These are phyloP conservation scores for Datnioides undecimradiatus DNA, from an alignment of 2,113 vertebrate genomes.

Conservation along the genomic window DNA sequence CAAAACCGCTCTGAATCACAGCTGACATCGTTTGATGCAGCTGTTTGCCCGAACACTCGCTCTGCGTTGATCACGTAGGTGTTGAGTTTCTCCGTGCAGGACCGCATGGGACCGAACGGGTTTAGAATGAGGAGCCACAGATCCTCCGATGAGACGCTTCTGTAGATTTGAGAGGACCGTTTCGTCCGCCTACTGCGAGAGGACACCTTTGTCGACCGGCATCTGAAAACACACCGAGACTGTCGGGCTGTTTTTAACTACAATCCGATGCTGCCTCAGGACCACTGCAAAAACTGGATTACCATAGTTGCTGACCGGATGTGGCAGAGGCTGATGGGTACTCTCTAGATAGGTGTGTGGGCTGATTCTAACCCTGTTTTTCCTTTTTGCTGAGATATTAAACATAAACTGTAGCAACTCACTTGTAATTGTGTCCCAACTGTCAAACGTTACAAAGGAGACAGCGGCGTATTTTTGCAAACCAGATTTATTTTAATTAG, in stretches of 20 bases:
- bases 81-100: not conserved
- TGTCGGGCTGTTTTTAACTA: slow-evolving; percentile 28
- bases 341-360: not conserved
- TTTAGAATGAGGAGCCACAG: too few relatives aligned
- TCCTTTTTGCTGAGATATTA: not conserved
- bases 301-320: not conserved
- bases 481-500: not conserved
- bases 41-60: not conserved
- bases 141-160: too few relatives aligned
- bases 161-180: rapidly evolving
- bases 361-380: not conserved
- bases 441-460: not conserved
- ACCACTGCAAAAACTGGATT: not conserved
- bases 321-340: not conserved
- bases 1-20: not conserved
- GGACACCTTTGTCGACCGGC: not conserved
- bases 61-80: not conserved
- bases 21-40: slow-evolving; percentile 21
- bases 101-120: too few relatives aligned
- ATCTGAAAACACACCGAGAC: not conserved
- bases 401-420: not conserved
- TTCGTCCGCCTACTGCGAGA: not conserved
- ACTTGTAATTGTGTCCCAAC: too few relatives aligned
- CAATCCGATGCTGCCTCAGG: slow-evolving; percentile 18
- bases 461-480: not conserved